Conservation (phyloP, 1,140 invertebrate genomes). For the Pseudomyrmex dendroicus region DNA sequence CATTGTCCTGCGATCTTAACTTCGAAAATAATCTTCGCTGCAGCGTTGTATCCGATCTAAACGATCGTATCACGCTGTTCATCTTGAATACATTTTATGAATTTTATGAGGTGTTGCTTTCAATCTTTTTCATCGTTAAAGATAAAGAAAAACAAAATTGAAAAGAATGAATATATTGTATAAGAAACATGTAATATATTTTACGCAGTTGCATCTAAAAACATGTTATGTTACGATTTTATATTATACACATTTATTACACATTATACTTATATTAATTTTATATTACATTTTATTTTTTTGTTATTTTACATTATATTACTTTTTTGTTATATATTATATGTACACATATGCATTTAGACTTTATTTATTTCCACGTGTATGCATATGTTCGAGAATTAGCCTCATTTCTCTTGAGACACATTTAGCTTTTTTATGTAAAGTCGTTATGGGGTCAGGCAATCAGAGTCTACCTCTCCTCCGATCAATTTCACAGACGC, state of each 20-base stretch:
- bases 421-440: slow-evolving; percentile 37
- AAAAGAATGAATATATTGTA: not conserved
- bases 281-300: too few species aligned
- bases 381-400: slow-evolving; percentile 6
- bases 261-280: too few species aligned
- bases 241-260: not conserved
- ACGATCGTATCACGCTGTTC: slow-evolving; percentile 32
- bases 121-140: slow-evolving; percentile 11
- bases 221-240: slow-evolving; percentile 2
- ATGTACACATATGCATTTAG: not conserved
- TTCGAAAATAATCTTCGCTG: slow-evolving; percentile 52
- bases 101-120: slow-evolving; percentile 32
- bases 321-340: too few species aligned
- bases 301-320: too few species aligned
- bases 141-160: not conserved
- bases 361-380: not conserved
- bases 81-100: slow-evolving; percentile 14
- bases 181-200: not conserved
- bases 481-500: slow-evolving; percentile 36
- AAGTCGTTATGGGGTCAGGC: slow-evolving; percentile 32
- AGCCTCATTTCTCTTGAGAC: slow-evolving; percentile 19
- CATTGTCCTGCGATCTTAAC: slow-evolving; percentile 66
- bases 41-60: not conserved
- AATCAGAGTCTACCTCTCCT: not conserved
- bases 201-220: not conserved